These are phyloP conservation scores for Machaerirhynchus nigripectus DNA, from an alignment of 2,113 vertebrate genomes.

Conservation along the genomic window DNA sequence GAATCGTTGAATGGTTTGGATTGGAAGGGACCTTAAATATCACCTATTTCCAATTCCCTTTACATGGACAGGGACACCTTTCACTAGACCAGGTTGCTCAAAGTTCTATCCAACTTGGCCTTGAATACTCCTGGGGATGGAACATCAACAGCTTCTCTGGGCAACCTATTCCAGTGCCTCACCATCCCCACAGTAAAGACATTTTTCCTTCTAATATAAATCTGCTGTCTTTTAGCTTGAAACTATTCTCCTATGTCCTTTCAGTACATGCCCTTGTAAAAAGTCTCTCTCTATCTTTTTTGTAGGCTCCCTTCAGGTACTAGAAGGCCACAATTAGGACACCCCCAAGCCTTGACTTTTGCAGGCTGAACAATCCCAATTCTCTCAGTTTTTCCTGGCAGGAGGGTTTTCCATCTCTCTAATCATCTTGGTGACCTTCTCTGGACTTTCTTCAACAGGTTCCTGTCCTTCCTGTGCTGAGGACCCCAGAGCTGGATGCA, in stretches of 20 bases:
- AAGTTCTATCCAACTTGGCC: neutral
- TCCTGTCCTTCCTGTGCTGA: neutral
- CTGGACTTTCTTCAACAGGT: neutral
- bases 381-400: neutral
- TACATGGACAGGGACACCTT: neutral
- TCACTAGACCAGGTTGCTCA: neutral
- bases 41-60: neutral
- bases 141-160: neutral
- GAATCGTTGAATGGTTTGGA: neutral
- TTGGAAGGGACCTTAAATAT: neutral
- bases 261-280: neutral
- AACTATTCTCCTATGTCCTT: neutral
- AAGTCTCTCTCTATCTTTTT: neutral
- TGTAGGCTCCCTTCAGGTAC: neutral
- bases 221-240: neutral
- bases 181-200: neutral
- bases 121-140: neutral
- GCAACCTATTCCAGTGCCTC: neutral
- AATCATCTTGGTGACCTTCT: neutral
- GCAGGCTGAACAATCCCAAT: neutral
- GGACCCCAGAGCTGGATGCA: neutral
- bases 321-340: neutral
- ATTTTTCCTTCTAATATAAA: neutral
- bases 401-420: neutral
- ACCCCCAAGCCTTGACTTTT: neutral